Evolutionary conservation across 2,113 vertebrate species (phyloP).

Genomic region (Propithecus coquereli): DNA sequence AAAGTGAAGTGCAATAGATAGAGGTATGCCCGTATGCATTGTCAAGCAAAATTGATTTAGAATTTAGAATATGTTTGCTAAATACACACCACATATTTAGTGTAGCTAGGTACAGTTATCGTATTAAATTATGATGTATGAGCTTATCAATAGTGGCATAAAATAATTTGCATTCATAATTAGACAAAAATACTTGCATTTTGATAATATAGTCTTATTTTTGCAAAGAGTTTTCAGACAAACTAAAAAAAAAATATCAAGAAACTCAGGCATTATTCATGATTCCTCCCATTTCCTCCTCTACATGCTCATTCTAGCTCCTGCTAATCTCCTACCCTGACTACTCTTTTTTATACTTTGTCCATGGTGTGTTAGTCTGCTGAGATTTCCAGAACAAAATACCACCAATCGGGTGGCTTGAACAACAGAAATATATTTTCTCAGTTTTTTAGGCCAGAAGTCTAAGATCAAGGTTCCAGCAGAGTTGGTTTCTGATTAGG

Average conservation of each 20-base stretch:
- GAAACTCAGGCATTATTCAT: accelerated
- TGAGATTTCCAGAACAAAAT: not conserved
- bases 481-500: not conserved
- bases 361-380: not conserved
- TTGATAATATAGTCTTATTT: not conserved
- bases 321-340: not conserved
- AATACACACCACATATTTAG: not conserved
- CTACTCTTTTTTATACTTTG: not conserved
- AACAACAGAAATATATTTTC: not conserved
- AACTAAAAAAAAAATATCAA: not conserved
- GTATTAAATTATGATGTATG: not conserved
- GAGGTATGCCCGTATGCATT: not conserved
- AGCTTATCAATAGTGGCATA: not conserved
- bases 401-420: not conserved
- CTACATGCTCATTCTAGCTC: accelerated
- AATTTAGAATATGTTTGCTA: not conserved
- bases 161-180: not conserved
- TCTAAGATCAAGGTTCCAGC: not conserved
- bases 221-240: not conserved
- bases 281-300: too few relatives aligned
- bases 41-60: not conserved
- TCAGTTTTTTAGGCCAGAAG: not conserved
- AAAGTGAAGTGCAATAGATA: not conserved
- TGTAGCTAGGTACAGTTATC: not conserved
- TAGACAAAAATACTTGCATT: not conserved